A percentile compares a stretch with the other conserved stretches of the same genome.
Evolutionary conservation across 1,140 invertebrate genomes (phyloP).

Genomic region (Zaprionus lachaisei): DNA sequence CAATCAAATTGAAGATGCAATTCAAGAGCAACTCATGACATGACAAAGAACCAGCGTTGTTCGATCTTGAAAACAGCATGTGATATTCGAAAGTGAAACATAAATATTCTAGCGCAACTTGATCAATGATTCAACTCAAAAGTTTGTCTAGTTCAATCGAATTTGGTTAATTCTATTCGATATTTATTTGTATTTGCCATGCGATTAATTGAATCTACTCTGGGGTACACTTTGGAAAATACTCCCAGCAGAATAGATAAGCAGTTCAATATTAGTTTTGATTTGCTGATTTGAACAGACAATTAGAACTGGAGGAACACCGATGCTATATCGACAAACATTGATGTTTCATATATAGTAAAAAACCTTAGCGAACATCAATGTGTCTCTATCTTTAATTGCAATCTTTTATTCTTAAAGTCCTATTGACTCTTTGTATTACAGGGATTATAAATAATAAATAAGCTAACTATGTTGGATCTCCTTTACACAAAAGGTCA

Average conservation of each 20-base stretch:
- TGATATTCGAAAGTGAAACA: not conserved
- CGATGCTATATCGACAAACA: too few species aligned
- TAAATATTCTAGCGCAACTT: not conserved
- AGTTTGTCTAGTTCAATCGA: not conserved
- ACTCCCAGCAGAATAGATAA: not conserved
- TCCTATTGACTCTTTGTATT: too few species aligned
- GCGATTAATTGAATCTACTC: not conserved
- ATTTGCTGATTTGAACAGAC: not conserved
- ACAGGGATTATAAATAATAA: too few species aligned
- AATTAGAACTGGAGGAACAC: too few species aligned
- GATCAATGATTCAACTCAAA: constrained; percentile 5
- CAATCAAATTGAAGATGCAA: not conserved
- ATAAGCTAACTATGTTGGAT: too few species aligned
- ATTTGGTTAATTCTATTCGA: constrained; percentile 10
- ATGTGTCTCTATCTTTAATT: too few species aligned
- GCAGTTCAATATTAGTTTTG: not conserved
- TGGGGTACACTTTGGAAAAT: not conserved
- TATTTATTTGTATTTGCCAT: constrained; percentile 11
- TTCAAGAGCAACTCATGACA: not conserved
- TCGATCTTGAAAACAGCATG: not conserved
- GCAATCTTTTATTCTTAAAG: too few species aligned
- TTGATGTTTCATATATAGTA: too few species aligned
- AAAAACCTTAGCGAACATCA: too few species aligned
- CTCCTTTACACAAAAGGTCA: too few species aligned
- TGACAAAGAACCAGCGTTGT: not conserved